phyloP scores from a whole-genome alignment of 2,113 vertebrate species.

The Mugil cephalus region DNA sequence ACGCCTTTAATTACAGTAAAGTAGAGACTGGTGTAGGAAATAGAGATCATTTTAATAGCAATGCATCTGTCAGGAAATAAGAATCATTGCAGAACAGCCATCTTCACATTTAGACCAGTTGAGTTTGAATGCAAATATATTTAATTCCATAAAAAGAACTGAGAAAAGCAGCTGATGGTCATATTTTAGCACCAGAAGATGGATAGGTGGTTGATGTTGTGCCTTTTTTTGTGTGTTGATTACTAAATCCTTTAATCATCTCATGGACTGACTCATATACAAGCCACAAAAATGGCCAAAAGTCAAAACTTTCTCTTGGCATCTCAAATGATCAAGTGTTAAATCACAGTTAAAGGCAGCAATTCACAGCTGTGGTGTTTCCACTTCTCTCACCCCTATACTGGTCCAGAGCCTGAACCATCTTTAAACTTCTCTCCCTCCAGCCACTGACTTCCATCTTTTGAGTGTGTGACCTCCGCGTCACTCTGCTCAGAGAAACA shows the following conservation, averaged over 20 bases:
- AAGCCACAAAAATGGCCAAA: too few species aligned
- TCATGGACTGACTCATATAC: too few species aligned
- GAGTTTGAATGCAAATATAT: background rate
- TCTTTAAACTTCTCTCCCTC: conserved; percentile 19
- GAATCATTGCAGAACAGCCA: too few species aligned
- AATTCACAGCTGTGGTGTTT: conserved; percentile 53
- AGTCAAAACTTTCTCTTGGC: too few species aligned
- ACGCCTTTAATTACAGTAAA: background rate
- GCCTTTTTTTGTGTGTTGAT: background rate
- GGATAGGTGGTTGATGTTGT: background rate
- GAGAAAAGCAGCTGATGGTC: conserved; percentile 4
- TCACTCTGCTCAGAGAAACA: conserved; percentile 36
- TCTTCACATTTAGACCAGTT: background rate
- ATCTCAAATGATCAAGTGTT: conserved; percentile 1
- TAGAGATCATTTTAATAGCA: too few species aligned
- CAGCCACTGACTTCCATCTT: conserved; percentile 29
- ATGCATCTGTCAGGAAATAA: too few species aligned
- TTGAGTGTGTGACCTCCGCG: conserved; percentile 37
- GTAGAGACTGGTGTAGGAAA: background rate
- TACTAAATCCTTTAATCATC: background rate
- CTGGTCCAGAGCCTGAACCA: background rate
- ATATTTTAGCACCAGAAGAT: background rate
- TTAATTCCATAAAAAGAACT: background rate
- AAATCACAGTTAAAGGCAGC: conserved; percentile 45
- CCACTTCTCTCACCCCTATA: conserved; percentile 7